Percentiles rank a stretch among this genome's conserved stretches.
Conservation (phyloP, 2,113 vertebrate species). For the Electrona antarctica region DNA sequence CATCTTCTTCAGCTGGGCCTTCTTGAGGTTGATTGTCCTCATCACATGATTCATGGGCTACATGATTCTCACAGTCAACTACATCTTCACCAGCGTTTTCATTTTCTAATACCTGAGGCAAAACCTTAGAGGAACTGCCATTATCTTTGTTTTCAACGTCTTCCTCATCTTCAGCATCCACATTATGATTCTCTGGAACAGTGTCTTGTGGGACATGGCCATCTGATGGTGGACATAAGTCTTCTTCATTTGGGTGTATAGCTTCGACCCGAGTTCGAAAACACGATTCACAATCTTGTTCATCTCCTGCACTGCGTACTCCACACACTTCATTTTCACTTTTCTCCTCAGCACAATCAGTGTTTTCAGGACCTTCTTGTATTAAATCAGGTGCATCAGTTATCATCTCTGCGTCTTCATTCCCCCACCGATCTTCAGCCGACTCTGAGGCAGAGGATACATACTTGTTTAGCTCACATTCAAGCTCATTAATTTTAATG, state of each 20-base stretch:
- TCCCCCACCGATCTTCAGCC: neutral
- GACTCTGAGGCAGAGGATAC: conserved; percentile 43
- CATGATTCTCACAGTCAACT: conserved; percentile 23
- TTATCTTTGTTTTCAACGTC: neutral
- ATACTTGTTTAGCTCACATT: conserved; percentile 43
- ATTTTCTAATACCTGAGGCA: conserved; percentile 8
- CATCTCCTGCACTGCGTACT: neutral
- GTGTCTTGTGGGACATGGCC: neutral
- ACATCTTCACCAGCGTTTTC: neutral
- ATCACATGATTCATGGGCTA: conserved; percentile 29
- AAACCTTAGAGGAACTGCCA: neutral
- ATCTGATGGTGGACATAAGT: neutral
- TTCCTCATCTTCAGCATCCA: neutral
- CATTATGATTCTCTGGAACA: neutral
- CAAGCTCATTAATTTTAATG: conserved; percentile 66
- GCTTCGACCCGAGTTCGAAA: neutral
- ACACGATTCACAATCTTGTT: neutral
- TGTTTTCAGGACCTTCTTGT: neutral
- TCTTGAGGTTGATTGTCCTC: conserved; percentile 24
- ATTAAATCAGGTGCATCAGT: neutral
- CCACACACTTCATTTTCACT: neutral
- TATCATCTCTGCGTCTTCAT: neutral
- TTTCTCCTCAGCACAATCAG: neutral
- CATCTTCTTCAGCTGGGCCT: neutral
- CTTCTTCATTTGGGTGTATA: neutral